Evolutionary conservation across 2,797 vertebrate genomes (phyloP), one percentile per base, ranked within the genome.

Genomic region (Spinus olivaceus): DNA sequence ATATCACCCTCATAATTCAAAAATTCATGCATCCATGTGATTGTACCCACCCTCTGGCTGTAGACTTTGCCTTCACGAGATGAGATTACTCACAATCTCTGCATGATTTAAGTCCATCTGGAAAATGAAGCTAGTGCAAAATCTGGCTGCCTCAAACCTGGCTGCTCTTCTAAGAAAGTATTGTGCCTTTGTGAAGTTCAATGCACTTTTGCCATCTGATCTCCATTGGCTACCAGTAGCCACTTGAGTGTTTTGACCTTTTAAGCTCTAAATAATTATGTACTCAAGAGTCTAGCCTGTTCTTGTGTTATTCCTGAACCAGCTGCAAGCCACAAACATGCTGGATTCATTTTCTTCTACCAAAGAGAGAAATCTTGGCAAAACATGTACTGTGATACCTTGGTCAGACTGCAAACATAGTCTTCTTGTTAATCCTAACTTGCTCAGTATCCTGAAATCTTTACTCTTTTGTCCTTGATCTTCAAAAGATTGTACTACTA

Each of bases 71-170:
- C 67, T 82, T 81, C 57, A 42, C n/a, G 30, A 64, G 28, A 23
- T 86, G 56, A 60, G 33, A 41, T 49, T 82, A 64, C 49, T 47
- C 35, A 57, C 41, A 83, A 67, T 44, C 47, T 87, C 64, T 67
- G 7, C 44, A 46, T 28, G 17, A 80, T 70, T 92, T 87, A 77
- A 93, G 51, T 89, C 53, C 78, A 89, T 80, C 81, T 94, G 91
- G 92, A 82, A 91, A 70, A 42, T 25, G 56, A 92, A 66, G 17
- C n/a, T 53, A 60, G 22, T 28, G 44, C 50, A 92, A 93, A 95
- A 89, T 94, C 81, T 93, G 89, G 44, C 84, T 91, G 51, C 56
- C 64, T 94, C 71, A 90, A 93, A 51, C 18, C 94, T 91, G 91
- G 81, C 84, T 92, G 51, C 56, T 96, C 89, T 93, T 95, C 91